A percentile compares a stretch with the other conserved stretches of the same genome.
Evolutionary conservation across 1,140 invertebrate species (phyloP).

Genomic region (Homalodisca vitripennis): DNA sequence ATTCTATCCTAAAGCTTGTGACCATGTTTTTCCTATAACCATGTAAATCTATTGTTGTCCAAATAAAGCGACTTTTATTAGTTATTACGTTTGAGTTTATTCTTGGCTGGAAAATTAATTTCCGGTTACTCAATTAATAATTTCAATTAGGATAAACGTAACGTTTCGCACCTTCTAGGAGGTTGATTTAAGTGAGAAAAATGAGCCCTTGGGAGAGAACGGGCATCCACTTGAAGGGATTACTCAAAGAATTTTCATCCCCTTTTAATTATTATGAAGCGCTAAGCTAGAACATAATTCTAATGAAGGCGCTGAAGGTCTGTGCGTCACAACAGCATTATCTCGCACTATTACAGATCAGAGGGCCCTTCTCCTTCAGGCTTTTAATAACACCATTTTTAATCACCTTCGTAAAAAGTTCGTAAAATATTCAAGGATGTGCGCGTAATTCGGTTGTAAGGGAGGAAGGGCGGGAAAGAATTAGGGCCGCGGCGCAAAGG

Average conservation of each 20-base stretch:
- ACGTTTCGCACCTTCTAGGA: too few relatives aligned
- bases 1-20: too few relatives aligned
- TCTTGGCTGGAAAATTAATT: too few relatives aligned
- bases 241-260: conserved; percentile 20
- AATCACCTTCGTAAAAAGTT: conserved; percentile 13
- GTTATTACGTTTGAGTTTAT: too few relatives aligned
- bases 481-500: neutral
- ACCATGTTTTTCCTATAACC: too few relatives aligned
- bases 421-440: conserved; percentile 11
- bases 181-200: conserved; percentile 3
- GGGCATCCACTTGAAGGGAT: conserved; percentile 15
- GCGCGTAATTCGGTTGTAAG: conserved; percentile 4
- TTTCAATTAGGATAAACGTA: too few relatives aligned
- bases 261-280: conserved; percentile 25
- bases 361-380: neutral
- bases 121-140: too few relatives aligned
- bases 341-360: conserved; percentile 24
- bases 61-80: too few relatives aligned
- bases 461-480: neutral
- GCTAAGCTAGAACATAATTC: conserved; percentile 25
- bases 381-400: conserved; percentile 20
- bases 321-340: conserved; percentile 8
- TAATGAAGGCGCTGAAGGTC: conserved; percentile 23
- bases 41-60: too few relatives aligned
- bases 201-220: conserved; percentile 10